These are phyloP conservation scores for Drosophila gunungcola DNA, from an alignment of 1,140 invertebrate genomes.

Conservation along the genomic window DNA sequence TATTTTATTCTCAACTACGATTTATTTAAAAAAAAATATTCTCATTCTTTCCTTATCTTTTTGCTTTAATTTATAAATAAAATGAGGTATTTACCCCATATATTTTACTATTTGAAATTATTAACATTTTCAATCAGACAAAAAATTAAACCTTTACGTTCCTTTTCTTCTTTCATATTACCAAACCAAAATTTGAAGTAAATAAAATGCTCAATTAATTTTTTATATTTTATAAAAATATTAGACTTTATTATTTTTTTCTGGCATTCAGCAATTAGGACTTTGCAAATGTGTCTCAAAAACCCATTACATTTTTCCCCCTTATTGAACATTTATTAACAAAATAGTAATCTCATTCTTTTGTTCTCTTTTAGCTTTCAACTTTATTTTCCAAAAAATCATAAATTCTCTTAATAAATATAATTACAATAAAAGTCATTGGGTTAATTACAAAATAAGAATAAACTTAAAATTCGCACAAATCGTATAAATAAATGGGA, in stretches of 20 bases:
- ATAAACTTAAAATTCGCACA: constrained; percentile 47
- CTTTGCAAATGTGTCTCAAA: too few species aligned
- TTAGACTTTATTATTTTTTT: too few species aligned
- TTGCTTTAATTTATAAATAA: too few species aligned
- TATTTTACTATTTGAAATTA: background rate
- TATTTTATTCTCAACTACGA: too few species aligned
- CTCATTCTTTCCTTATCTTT: constrained; percentile 21
- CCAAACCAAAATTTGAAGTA: too few species aligned
- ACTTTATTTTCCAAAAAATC: constrained; percentile 71
- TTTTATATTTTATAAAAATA: too few species aligned
- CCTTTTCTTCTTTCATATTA: too few species aligned
- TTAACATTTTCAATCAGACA: background rate
- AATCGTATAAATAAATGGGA: constrained; percentile 34
- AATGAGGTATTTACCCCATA: constrained; percentile 24
- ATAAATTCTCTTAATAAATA: constrained; percentile 34
- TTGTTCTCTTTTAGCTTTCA: constrained; percentile 57
- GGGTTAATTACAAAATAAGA: constrained; percentile 40
- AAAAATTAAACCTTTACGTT: too few species aligned
- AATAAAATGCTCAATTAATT: too few species aligned
- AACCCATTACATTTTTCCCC: background rate
- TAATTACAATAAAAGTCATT: constrained; percentile 54
- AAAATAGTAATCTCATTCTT: background rate
- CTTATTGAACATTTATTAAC: background rate
- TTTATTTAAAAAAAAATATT: background rate
- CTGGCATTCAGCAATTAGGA: too few species aligned